phyloP scores from a whole-genome alignment of 1,140 invertebrate species.

The Aphis gossypii region DNA sequence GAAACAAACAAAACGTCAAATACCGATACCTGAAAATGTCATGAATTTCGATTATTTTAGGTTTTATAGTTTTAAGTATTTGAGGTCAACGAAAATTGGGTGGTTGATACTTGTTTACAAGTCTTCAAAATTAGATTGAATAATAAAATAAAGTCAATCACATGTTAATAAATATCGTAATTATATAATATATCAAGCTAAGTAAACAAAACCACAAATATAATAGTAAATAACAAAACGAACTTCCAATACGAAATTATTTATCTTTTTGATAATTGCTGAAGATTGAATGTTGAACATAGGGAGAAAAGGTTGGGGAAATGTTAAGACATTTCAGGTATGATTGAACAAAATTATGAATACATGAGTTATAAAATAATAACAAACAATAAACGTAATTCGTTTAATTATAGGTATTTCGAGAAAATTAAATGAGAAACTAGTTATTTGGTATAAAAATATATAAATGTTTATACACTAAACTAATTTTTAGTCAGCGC shows the following conservation, averaged over 20 bases:
- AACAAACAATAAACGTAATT: not conserved
- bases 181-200: not conserved
- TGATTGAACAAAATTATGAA: too few species aligned
- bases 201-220: too few species aligned
- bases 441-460: not conserved
- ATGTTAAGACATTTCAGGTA: too few species aligned
- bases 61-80: not conserved
- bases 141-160: not conserved
- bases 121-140: not conserved
- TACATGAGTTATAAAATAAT: not conserved
- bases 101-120: not conserved
- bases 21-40: not conserved
- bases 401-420: not conserved
- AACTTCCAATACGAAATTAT: too few species aligned
- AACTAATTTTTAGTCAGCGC: not conserved
- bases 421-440: not conserved
- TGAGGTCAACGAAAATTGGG: not conserved
- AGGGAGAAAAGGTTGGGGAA: too few species aligned
- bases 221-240: too few species aligned
- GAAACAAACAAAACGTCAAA: not conserved
- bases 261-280: too few species aligned
- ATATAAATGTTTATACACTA: not conserved
- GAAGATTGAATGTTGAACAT: too few species aligned
- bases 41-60: not conserved
- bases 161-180: not conserved